These are phyloP conservation scores for Ptilorrhoa leucosticta DNA, from an alignment of 2,113 vertebrate genomes.

Conservation along the genomic window DNA sequence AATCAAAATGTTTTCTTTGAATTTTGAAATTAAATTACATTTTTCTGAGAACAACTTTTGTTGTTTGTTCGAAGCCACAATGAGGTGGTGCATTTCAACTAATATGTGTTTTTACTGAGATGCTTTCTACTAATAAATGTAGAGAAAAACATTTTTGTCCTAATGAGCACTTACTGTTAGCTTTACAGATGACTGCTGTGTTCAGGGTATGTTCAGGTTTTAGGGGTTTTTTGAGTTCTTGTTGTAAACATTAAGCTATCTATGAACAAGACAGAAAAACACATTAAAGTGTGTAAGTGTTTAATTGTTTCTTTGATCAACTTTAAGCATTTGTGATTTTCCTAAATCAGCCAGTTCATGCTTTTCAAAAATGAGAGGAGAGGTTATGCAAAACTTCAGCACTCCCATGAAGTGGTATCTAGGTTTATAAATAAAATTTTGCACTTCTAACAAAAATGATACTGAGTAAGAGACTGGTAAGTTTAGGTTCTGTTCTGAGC, in stretches of 20 bases:
- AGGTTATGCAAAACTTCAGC: background rate
- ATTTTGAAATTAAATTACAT: background rate
- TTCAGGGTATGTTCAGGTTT: background rate
- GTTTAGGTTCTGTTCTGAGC: background rate
- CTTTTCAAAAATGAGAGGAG: background rate
- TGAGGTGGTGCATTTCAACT: background rate
- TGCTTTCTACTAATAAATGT: background rate
- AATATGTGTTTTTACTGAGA: background rate
- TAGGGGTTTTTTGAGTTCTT: background rate
- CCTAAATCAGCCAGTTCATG: background rate
- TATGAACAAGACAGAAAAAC: background rate
- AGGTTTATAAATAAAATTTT: background rate
- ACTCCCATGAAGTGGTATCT: background rate
- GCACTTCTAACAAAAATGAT: background rate
- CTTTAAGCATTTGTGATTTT: background rate
- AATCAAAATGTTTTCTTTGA: background rate
- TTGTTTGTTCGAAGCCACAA: background rate
- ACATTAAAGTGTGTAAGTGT: background rate
- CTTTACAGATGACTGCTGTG: background rate
- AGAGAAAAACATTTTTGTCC: background rate
- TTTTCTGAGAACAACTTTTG: background rate
- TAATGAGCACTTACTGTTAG: background rate
- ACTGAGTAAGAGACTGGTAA: background rate
- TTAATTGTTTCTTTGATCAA: background rate
- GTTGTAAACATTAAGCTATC: background rate